A percentile compares a stretch with the other conserved stretches of the same genome.
Evolutionary conservation across 2,888 invertebrate genomes (phyloP).

Genomic region (Drosophila demipolita): DNA sequence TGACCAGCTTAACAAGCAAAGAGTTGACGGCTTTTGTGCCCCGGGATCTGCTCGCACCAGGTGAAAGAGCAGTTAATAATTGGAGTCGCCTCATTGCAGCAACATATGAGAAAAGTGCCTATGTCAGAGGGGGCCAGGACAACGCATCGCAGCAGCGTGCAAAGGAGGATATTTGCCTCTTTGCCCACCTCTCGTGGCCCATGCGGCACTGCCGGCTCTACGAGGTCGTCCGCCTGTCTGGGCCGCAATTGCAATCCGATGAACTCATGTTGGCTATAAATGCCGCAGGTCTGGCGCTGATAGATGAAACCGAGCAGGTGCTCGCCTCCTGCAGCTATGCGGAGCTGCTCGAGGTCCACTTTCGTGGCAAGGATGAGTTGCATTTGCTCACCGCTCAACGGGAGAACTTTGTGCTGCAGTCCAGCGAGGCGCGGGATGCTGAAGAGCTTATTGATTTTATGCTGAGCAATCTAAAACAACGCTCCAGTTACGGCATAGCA

Average conservation of each 20-base stretch:
- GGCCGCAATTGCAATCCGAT: constrained; percentile 88
- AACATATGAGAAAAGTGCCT: constrained; percentile 90
- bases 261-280: constrained; percentile 97
- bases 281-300: constrained; percentile 96
- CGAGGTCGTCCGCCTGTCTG: constrained; percentile 93
- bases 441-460: constrained; percentile 93
- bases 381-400: constrained; percentile 93
- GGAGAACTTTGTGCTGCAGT: constrained; percentile 96
- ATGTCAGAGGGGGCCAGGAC: constrained; percentile 87
- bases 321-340: constrained; percentile 94
- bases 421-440: constrained; percentile 94
- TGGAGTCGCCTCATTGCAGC: constrained; percentile 91
- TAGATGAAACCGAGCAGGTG: constrained; percentile 96
- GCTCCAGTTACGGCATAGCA: constrained; percentile 94
- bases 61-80: constrained; percentile 88
- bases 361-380: constrained; percentile 87
- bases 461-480: constrained; percentile 93
- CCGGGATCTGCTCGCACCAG: constrained; percentile 85
- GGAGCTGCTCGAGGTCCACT: constrained; percentile 91
- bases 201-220: constrained; percentile 97
- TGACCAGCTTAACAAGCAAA: constrained; percentile 7
- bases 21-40: constrained; percentile 79
- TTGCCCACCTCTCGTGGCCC: constrained; percentile 96
- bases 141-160: constrained; percentile 89
- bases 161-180: constrained; percentile 96